Evolutionary conservation across 2,888 invertebrate genomes (phyloP).

Genomic region (Lasioglossum leucozonium): DNA sequence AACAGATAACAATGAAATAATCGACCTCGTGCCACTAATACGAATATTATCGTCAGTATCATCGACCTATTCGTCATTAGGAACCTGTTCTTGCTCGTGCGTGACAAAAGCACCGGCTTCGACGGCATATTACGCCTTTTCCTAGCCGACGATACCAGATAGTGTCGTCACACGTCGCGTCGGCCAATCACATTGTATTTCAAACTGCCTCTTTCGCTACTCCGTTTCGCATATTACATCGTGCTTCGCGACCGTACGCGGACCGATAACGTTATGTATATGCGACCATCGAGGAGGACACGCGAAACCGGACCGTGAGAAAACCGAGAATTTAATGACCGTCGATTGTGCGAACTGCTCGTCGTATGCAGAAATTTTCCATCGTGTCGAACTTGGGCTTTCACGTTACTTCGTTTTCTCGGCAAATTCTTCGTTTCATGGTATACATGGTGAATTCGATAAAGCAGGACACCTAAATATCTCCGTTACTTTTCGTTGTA

Average conservation of each 20-base stretch:
- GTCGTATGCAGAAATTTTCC: not conserved
- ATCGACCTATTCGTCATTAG: slow-evolving; percentile 29
- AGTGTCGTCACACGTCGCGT: not conserved
- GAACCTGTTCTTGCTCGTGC: slow-evolving; percentile 30
- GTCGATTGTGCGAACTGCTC: not conserved
- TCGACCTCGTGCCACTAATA: not conserved
- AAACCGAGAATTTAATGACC: slow-evolving; percentile 11
- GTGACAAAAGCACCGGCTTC: slow-evolving; percentile 41
- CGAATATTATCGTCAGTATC: not conserved
- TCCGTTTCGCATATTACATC: slow-evolving; percentile 18
- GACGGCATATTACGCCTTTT: slow-evolving; percentile 48
- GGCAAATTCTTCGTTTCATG: not conserved
- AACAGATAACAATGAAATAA: not conserved
- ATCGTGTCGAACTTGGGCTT: not conserved
- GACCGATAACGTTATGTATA: slow-evolving; percentile 41
- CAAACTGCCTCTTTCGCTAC: not conserved
- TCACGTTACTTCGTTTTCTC: not conserved
- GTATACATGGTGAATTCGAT: too few relatives aligned
- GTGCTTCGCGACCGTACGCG: slow-evolving; percentile 37
- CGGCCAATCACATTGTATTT: not conserved
- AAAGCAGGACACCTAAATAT: too few relatives aligned
- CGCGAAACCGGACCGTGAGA: slow-evolving; percentile 58
- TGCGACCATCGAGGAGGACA: slow-evolving; percentile 19
- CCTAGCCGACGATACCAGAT: slow-evolving; percentile 32
- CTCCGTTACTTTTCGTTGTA: too few relatives aligned